phyloP scores from a whole-genome alignment of 2,888 invertebrate species.

The Keiferia lycopersicella region DNA sequence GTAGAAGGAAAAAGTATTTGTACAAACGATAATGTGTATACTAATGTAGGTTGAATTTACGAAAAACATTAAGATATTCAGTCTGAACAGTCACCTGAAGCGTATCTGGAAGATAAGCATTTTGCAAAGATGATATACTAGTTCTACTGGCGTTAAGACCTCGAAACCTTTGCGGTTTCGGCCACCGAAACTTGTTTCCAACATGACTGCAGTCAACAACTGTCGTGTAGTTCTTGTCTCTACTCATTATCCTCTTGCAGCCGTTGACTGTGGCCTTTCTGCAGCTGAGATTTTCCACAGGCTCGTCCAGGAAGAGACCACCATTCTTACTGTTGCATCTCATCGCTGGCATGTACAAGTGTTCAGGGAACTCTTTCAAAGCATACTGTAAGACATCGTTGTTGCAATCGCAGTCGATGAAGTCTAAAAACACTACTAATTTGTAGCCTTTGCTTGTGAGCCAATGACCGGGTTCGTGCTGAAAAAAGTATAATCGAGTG shows the following conservation, averaged over 20 bases:
- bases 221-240: not conserved
- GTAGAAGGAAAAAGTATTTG: not conserved
- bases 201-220: not conserved
- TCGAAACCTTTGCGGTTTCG: constrained; percentile 6
- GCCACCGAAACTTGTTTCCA: constrained; percentile 5
- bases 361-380: not conserved
- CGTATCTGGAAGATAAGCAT: not conserved
- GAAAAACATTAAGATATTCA: too few species aligned
- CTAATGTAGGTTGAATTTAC: too few species aligned
- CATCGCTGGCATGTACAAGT: not conserved
- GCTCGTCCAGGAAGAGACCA: not conserved
- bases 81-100: not conserved
- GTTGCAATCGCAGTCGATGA: constrained; percentile 11
- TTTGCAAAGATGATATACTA: not conserved
- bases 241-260: constrained; percentile 2
- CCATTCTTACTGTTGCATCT: constrained; percentile 3
- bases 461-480: not conserved
- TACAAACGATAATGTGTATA: not conserved
- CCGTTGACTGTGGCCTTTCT: not conserved
- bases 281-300: too few species aligned
- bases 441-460: constrained; percentile 3
- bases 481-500: not conserved
- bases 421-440: not conserved
- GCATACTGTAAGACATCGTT: not conserved
- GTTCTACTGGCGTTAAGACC: constrained; percentile 5